These are phyloP conservation scores for Drosophila miranda DNA, from an alignment of 1,140 invertebrate genomes.

Conservation along the genomic window DNA sequence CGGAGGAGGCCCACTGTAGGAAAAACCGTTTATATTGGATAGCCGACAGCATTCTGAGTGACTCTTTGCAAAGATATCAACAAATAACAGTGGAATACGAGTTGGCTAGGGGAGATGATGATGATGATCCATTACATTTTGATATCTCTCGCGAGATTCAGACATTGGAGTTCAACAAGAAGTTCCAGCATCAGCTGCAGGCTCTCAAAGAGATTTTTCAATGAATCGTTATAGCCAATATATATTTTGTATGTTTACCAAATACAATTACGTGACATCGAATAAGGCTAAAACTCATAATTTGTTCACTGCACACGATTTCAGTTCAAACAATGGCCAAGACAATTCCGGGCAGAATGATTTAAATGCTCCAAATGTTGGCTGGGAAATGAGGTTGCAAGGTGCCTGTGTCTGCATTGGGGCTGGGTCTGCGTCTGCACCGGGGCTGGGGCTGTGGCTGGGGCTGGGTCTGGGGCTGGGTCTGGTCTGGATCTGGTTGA, in stretches of 20 bases:
- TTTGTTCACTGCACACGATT: slow-evolving; percentile 37
- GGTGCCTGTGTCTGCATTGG: background rate
- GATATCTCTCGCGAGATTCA: slow-evolving; percentile 9
- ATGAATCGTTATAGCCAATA: slow-evolving; percentile 20
- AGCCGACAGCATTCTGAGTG: slow-evolving; percentile 38
- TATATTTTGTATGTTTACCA: slow-evolving; percentile 46
- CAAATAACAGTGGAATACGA: no score
- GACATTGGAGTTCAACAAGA: slow-evolving; percentile 36
- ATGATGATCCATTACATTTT: background rate
- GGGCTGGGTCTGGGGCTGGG: background rate
- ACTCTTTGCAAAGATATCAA: background rate
- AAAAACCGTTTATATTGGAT: slow-evolving; percentile 40
- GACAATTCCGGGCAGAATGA: background rate
- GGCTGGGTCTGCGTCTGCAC: background rate
- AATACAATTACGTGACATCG: slow-evolving; percentile 15
- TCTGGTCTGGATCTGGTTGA: background rate
- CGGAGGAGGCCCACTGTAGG: background rate
- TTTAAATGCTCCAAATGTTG: background rate
- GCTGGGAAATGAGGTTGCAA: no score
- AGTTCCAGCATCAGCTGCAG: slow-evolving; percentile 34
- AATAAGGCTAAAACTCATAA: slow-evolving; percentile 20
- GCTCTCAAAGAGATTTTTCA: slow-evolving; percentile 34
- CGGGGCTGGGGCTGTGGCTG: no score
- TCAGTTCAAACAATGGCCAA: slow-evolving; percentile 18
- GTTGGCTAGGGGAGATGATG: no score